A percentile compares a stretch with the other conserved stretches of the same genome.
Evolutionary conservation across 2,888 invertebrate species (phyloP).

Genomic region (Xestia sexstrigata): DNA sequence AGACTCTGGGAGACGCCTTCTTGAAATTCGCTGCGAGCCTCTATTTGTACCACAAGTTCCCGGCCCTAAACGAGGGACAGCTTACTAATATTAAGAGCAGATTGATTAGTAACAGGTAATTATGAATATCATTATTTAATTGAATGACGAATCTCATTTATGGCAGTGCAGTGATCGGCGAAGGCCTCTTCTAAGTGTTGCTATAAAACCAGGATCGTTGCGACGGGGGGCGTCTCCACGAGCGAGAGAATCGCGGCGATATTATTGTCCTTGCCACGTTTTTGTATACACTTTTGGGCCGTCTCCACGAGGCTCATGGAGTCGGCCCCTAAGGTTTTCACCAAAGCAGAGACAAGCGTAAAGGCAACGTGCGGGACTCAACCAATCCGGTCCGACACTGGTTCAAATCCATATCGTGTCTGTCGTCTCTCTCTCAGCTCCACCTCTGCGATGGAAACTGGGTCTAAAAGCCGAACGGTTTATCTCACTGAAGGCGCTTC

Average conservation of each 20-base stretch:
- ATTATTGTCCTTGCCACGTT: too few relatives aligned
- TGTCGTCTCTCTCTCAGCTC: too few relatives aligned
- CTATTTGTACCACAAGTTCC: conserved; percentile 93
- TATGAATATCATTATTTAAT: conserved; percentile 73
- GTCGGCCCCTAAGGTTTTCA: too few relatives aligned
- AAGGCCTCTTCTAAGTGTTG: neutral
- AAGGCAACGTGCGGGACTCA: neutral
- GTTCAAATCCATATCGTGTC: neutral
- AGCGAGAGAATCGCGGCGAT: too few relatives aligned
- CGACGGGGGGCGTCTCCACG: too few relatives aligned
- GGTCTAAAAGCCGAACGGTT: neutral
- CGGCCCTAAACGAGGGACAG: conserved; percentile 94
- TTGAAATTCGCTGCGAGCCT: conserved; percentile 95
- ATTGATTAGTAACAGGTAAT: conserved; percentile 95
- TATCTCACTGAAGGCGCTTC: too few relatives aligned
- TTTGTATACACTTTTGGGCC: too few relatives aligned
- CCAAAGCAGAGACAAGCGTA: neutral
- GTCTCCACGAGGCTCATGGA: too few relatives aligned
- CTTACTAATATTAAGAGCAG: conserved; percentile 93
- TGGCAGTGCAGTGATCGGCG: neutral
- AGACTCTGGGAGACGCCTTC: conserved; percentile 97
- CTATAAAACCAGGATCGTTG: neutral
- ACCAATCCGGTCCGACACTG: too few relatives aligned
- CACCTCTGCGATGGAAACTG: neutral
- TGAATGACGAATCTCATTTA: neutral